Base-by-base conservation (phyloP, 2,888 invertebrate genomes). In the Drosophila greeni region DNA sequence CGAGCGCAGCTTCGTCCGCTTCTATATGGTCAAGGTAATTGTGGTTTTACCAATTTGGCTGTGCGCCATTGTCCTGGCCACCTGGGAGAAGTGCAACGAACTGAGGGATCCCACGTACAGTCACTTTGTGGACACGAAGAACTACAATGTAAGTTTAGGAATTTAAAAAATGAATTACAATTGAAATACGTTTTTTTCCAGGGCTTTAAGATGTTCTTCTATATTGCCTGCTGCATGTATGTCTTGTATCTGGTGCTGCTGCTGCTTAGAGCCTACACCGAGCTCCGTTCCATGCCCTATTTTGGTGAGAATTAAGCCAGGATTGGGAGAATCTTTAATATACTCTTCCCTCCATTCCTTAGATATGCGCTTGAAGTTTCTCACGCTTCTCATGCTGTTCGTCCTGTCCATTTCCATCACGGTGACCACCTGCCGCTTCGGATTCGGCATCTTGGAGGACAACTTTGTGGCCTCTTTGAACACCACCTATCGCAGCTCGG, bases 241-340 rank as follows among this genome's bases (percentile, higher is more conserved):
- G 90, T 97, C 75, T 90, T 96, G 42, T 98, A 97, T 90, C 90
- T 98, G 80, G 87, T 94, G 24, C 92, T 95, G 82, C 90, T 98
- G 70, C 92, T 98, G 76, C 89, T 98, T 64, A 93, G 94, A 86
- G 97, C 98, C 23, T 98, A 97, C 88, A 96, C 95, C 70, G 98
- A 99, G 89, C 91, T 99, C 53, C 92, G 97, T 84, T 95, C 96
- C 37, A 98, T 99, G 98, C 98, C 98, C 69, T 98, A 95, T 90
- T 98, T 99, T 90, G 98, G 98, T 98, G 90, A 93, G 92, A 20
- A 0, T 33, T 26, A 6, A 5, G 2, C 2, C 16, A 4, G 14
- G 11, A 12, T 31, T 5, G 5, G 20, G 0, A 31, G 8, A n/a
- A 29, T 11, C n/a, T 7, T 26, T 12, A 12, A 16, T 8, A 24